phyloP scores from a whole-genome alignment of 2,888 invertebrate species.

The Graphium colonna region DNA sequence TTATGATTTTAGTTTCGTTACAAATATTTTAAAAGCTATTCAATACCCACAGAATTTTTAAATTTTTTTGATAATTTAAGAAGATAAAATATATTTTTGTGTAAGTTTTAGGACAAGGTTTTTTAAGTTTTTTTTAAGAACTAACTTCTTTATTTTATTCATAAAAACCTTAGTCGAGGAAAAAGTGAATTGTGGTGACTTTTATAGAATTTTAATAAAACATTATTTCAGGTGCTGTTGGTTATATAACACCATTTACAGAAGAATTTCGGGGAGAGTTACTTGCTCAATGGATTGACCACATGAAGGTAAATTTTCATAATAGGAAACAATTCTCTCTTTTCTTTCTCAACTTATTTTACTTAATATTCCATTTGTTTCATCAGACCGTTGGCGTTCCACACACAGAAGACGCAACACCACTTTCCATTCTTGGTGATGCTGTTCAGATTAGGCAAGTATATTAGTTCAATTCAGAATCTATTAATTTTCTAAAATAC shows the following conservation, averaged over 20 bases:
- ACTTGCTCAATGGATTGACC: constrained; percentile 78
- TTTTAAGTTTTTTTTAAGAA: too few relatives aligned
- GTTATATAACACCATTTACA: constrained; percentile 90
- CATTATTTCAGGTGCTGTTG: constrained; percentile 82
- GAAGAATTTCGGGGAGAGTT: constrained; percentile 81
- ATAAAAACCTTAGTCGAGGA: too few relatives aligned
- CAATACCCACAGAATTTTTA: too few relatives aligned
- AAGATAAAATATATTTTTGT: too few relatives aligned
- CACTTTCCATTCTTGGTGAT: constrained; percentile 86
- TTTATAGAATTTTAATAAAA: too few relatives aligned
- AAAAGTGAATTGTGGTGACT: too few relatives aligned
- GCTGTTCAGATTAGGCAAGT: constrained; percentile 84
- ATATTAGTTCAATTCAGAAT: background rate
- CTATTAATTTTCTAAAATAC: background rate
- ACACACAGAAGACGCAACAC: constrained; percentile 83
- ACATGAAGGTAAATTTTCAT: constrained; percentile 50
- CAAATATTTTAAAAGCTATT: background rate
- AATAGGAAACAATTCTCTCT: background rate
- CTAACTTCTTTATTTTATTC: too few relatives aligned
- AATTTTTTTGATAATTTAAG: too few relatives aligned
- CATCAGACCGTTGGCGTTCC: constrained; percentile 79
- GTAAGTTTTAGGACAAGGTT: too few relatives aligned
- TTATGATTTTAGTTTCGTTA: background rate
- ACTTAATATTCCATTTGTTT: constrained; percentile 5
- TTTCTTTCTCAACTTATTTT: background rate